These are phyloP conservation scores for Campylomormyrus tamandua DNA, from an alignment of 2,113 vertebrate species.

Conservation along the genomic window DNA sequence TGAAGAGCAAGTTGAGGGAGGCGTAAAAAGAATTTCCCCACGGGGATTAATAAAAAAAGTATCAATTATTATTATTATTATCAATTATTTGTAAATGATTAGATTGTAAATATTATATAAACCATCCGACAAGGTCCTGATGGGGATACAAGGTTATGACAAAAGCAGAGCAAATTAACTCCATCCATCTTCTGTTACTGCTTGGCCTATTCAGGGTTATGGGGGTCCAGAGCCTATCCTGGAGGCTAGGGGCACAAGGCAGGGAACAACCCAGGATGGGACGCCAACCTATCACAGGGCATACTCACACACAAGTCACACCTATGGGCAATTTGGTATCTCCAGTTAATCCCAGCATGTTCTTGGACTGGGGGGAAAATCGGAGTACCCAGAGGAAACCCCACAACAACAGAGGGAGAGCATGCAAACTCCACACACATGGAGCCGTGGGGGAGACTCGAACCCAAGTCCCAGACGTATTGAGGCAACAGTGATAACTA, in stretches of 20 bases:
- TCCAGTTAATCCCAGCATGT: neutral
- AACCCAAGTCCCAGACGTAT: neutral
- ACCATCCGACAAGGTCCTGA: neutral
- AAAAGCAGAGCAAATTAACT: neutral
- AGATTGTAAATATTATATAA: neutral
- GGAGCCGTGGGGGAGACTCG: neutral
- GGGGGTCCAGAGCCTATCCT: neutral
- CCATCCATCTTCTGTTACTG: neutral
- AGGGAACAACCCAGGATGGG: neutral
- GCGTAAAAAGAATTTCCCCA: no score
- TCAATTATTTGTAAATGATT: neutral
- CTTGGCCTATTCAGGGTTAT: neutral
- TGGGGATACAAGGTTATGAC: neutral
- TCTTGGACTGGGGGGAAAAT: neutral
- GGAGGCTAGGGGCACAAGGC: neutral
- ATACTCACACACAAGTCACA: neutral
- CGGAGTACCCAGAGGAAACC: neutral
- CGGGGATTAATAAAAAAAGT: no score
- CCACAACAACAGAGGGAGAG: neutral
- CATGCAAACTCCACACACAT: neutral
- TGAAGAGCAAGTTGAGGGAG: no score
- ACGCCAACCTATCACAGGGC: neutral
- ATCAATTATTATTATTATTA: no score
- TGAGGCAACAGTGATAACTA: neutral
- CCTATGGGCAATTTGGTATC: neutral